Evolutionary conservation across 2,797 vertebrate genomes (phyloP), one percentile per base, ranked within the genome.

Genomic region (Aratinga solstitialis): DNA sequence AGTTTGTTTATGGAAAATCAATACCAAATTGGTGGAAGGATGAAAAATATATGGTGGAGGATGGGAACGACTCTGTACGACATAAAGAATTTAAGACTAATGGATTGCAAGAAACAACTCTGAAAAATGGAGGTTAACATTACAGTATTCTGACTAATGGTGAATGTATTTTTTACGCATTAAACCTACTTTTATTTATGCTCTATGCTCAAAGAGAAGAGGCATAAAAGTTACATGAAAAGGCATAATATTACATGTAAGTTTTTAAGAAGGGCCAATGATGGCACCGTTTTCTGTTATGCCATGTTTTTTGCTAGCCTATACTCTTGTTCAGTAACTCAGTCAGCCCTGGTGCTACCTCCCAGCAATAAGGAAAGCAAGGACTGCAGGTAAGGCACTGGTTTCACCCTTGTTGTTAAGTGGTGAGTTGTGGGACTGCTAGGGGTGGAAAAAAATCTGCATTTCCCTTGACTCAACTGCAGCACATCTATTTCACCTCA

Each of bases 181-280:
- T 88, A 93, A 94, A 96, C 93, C 56, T 89, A 65, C 74, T 95
- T 95, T 74, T 93, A 90, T 73, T 92, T 85, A 81, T 61, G 78
- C 17, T 87, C 89, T 86, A 59, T 77, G 63, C 53, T 95, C 78
- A 92, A 84, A 94, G 29, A 87, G 82, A 79, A 94, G 9, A 24
- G 50, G 34, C 40, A 56, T 83, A 92, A 76, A 6, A 89, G 74
- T 54, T 72, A 93, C 77, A 90, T 38, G 42, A 90, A 89, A 53
- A 81, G 87, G 89, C 53, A 74, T 54, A 72, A 74, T 92, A 84
- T 32, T 67, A 74, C 59, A 50, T 21, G 11, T 34, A 93, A 69
- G 19, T n/a, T 78, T 81, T 84, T 53, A 81, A 65, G 26, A 68
- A 13, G 5, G 27, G 9, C 9, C 38, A 84, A 72, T 48, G 72